Base-by-base conservation (phyloP, 2,888 invertebrate genomes). In the Acrobasis repandana region DNA sequence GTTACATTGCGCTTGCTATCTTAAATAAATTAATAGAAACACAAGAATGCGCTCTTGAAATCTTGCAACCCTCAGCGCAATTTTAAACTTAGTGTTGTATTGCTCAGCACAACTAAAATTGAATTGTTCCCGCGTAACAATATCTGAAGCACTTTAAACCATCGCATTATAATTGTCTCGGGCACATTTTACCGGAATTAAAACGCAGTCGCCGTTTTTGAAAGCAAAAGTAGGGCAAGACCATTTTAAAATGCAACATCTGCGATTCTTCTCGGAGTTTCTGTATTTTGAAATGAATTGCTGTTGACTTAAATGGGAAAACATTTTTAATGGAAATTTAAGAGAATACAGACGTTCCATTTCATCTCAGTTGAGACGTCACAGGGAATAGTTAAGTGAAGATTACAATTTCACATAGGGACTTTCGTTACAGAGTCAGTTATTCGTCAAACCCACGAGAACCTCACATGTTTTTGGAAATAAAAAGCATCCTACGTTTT, bases 171-270 rank as follows among this genome's bases (percentile, higher is more conserved):
- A 60, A 64, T 58, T 56, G 58, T 62, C 54, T 51, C 52, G 62
- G 65, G 65, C 71, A 71, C 65, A 65, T 67, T 69, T 71, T 66
- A 70, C 69, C 66, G 70, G 70, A 77, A 82, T 72, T 70, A 73
- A 70, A 72, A 72, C 72, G 72, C 73, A 70, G 67, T 67, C 70
- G 70, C 67, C 74, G 73, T 72, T 69, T 69, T 68, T 72, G 66
- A 72, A 69, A 70, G 71, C 68, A 67, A 77, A 82, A 76, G 74
- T 83, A 67, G 84, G 75, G 73, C 82, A 75, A 76, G 76, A 72
- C 79, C 78, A 79, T 83, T 85, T 77, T 72, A 75, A 71, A 74
- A 76, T 71, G 73, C 74, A 73, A 73, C 74, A 77, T 74, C 74
- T 74, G 72, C 68, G 73, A 75, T 80, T 74, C 74, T 74, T 75